These are phyloP conservation scores for Tridacna gigas DNA, from an alignment of 2,888 invertebrate species.

Conservation along the genomic window DNA sequence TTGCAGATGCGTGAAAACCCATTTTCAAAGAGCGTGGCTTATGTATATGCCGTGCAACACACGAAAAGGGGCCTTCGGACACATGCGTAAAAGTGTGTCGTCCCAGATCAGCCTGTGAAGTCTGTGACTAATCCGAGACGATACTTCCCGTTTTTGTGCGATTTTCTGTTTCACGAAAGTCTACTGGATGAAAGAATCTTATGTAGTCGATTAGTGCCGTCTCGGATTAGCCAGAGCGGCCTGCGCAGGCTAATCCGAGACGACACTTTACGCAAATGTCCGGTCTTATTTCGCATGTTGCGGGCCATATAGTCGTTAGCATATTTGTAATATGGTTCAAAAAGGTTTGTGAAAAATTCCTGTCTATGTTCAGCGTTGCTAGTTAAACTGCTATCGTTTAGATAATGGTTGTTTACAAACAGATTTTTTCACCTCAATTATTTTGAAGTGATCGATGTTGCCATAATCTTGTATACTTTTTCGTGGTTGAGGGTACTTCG, in stretches of 20 bases:
- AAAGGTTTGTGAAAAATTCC: not conserved
- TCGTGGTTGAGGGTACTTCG: too few relatives aligned
- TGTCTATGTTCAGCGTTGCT: not conserved
- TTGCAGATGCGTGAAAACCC: not conserved
- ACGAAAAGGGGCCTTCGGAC: too few relatives aligned
- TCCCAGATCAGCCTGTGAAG: not conserved
- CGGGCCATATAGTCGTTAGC: too few relatives aligned
- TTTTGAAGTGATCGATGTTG: constrained; percentile 4
- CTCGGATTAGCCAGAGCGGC: not conserved
- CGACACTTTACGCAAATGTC: not conserved
- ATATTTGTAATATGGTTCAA: too few relatives aligned
- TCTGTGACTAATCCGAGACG: not conserved
- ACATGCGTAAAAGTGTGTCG: not conserved
- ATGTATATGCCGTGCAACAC: too few relatives aligned
- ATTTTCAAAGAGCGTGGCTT: not conserved
- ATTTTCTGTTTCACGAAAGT: not conserved
- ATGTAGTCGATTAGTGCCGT: not conserved
- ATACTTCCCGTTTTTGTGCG: not conserved
- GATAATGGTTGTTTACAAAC: not conserved
- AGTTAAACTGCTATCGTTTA: not conserved
- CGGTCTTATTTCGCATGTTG: too few relatives aligned
- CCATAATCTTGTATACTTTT: constrained; percentile 17
- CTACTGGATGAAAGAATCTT: not conserved
- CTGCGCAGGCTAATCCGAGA: not conserved
- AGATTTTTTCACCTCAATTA: constrained; percentile 11